Evolutionary conservation across 2,113 vertebrate genomes (phyloP), one percentile per base, ranked within the genome.

Genomic region (Pteronura brasiliensis): DNA sequence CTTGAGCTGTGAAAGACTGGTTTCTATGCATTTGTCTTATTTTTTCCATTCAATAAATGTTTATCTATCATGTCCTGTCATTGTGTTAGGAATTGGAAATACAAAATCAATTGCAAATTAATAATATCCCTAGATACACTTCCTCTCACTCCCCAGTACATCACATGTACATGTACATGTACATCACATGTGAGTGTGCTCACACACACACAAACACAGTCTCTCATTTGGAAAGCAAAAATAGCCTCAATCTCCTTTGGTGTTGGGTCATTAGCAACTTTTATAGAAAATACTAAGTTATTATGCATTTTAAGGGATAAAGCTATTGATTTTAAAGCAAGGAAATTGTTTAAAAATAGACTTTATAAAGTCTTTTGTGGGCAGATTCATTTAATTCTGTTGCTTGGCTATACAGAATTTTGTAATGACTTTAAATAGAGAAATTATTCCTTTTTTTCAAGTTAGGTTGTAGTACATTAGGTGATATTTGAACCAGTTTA

Each of bases 391-490:
- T 95, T 97, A 94, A 94, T 97, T 97, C 65, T 96, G 76, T 81
- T 96, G 85, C 65, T 96, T 88, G 59, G 18, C 47, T 72, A n/a
- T 89, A 65, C 71, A 96, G 91, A 97, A 88, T 82, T 97, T 84
- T 82, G 21, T 71, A 93, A 39, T 34, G 47, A 94, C 95, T 97
- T 97, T 88, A 97, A 97, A 34, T 95, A 83, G 34, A 90, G 21
- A 97, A 94, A 86, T 69, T 67, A 65, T 49, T 89, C 36, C 93
- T 74, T 80, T 57, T 92, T 88, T 76, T 76, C 79, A 89, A 79
- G 85, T 93, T 96, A 98, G 96, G 77, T 90, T 88, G 79, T 97
- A 74, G 49, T 65, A 91, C 82, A 96, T 97, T 96, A 96, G 72
- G 88, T 86, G 27, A 91, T 98, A 95, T 95, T 97, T 98, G 86